Evolutionary conservation across 2,888 invertebrate species (phyloP).

Genomic region (Nebria brevicollis): DNA sequence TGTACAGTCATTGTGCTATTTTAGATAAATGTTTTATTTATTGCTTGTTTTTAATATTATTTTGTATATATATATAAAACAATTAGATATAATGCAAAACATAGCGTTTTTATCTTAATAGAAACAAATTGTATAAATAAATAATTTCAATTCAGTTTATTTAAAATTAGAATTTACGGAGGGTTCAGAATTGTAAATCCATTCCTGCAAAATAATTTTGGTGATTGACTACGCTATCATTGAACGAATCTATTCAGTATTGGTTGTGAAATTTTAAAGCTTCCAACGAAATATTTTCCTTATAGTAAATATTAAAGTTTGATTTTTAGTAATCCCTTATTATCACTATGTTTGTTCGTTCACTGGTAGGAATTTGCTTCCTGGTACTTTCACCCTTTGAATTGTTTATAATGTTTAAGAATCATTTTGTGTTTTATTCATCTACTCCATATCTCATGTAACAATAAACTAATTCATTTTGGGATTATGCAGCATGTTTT

Average conservation of each 20-base stretch:
- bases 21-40: conserved; percentile 14
- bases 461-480: not conserved
- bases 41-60: conserved; percentile 29
- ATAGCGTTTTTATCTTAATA: not conserved
- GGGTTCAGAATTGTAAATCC: not conserved
- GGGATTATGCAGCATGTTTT: conserved; percentile 57
- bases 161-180: too few relatives aligned
- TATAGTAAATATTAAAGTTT: too few relatives aligned
- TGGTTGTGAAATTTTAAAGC: not conserved
- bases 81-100: not conserved
- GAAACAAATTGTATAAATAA: too few relatives aligned
- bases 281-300: not conserved
- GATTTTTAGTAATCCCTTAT: too few relatives aligned
- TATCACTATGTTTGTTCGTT: not conserved
- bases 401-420: not conserved
- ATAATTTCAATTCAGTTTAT: too few relatives aligned
- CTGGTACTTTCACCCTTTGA: conserved; percentile 12
- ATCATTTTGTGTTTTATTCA: not conserved
- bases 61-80: conserved; percentile 31
- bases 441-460: conserved; percentile 13
- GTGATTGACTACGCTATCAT: conserved; percentile 26
- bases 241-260: conserved; percentile 46
- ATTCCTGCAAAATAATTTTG: not conserved
- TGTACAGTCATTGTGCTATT: conserved; percentile 28
- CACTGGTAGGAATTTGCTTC: conserved; percentile 39